Evolutionary conservation across 2,797 vertebrate species (phyloP), one percentile per base, ranked within the genome.

Genomic region (Acipenser oxyrinchus): DNA sequence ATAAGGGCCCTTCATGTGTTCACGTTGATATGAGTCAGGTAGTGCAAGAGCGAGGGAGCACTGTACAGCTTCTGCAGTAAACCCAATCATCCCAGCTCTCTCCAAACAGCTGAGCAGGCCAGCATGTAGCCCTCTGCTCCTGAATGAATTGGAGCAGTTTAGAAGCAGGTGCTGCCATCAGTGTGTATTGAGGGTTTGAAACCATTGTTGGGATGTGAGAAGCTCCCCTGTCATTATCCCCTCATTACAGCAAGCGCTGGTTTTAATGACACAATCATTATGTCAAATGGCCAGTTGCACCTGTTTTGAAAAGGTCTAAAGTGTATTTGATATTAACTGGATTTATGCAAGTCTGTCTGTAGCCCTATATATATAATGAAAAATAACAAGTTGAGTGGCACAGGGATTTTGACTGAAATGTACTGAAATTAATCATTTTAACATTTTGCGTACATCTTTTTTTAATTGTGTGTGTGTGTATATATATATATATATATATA

Each of bases 241-340:
- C 63, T 69, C 67, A 64, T 23, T 69, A 57, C 49, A 63, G 51
- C 49, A 57, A 55, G 50, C 37, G 57, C 67, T 53, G 49, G 58
- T 23, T 63, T 69, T 49, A 63, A 68, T 69, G 67, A 69, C 48
- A 52, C 58, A 57, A 69, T 69, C 67, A 64, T 63, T 69, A 64
- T 64, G 62, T 69, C 67, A 64, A 58, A 69, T 69, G 67, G 62
- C 67, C 67, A 69, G 63, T 69, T 69, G 67, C 55, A 63, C 51
- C 67, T 64, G 63, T 68, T 68, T 37, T 64, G 67, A 62, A 63
- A 68, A 62, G 60, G 60, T 11, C 60, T 62, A 37, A 62, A 62
- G 60, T 7, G 60, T 37, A 1, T 23, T 18, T 11, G 60, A 62
- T 48, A 37, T 62, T 60, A 60, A 60, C 58, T 37, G 23, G 23